phyloP scores from a whole-genome alignment of 1,140 invertebrate genomes.

The Lepidurus apus region DNA sequence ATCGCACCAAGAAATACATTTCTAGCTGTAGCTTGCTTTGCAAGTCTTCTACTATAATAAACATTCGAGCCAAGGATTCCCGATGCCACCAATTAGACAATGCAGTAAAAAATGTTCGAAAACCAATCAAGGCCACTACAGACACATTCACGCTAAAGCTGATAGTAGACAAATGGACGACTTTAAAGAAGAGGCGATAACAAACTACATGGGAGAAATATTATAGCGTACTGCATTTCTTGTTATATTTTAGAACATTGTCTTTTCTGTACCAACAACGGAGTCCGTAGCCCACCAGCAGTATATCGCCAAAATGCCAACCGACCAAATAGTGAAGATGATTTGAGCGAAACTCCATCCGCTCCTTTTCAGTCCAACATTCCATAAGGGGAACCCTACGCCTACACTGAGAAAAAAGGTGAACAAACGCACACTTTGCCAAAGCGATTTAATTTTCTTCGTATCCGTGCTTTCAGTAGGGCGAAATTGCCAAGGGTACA shows the following conservation, averaged over 20 bases:
- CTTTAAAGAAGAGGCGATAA: neutral
- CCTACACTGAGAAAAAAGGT: neutral
- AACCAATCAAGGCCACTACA: neutral
- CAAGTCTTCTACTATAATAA: neutral
- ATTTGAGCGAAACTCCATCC: neutral
- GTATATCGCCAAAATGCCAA: neutral
- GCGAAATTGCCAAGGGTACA: neutral
- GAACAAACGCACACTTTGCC: neutral
- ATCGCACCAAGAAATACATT: neutral
- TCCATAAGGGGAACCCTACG: neutral
- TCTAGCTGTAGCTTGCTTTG: neutral
- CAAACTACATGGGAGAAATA: neutral
- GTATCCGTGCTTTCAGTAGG: neutral
- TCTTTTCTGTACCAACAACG: no score
- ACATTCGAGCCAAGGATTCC: neutral
- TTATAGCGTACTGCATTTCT: neutral
- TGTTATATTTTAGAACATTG: no score
- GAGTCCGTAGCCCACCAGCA: neutral
- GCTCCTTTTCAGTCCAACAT: neutral
- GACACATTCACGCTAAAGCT: neutral
- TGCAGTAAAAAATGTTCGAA: neutral
- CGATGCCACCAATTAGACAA: neutral
- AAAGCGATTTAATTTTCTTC: neutral
- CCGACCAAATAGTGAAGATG: neutral
- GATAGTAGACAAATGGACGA: neutral